Base-by-base conservation (phyloP, 2,113 vertebrate species). In the Zosterops japonicus region DNA sequence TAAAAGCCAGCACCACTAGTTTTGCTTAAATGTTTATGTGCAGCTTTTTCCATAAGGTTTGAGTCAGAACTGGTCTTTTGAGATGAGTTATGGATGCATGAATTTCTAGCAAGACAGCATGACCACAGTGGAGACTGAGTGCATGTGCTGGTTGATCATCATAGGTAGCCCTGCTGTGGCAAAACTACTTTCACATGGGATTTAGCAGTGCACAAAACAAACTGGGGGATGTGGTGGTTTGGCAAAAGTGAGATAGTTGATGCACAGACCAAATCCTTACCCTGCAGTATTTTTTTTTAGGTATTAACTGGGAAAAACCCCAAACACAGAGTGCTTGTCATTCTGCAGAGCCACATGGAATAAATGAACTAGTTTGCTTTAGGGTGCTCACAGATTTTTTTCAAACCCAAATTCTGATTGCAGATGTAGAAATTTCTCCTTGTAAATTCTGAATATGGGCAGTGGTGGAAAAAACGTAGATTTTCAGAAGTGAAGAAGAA, bases 161-260 rank as follows among this genome's bases (percentile, higher is more conserved):
- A 36, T 89, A 95, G 89, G 83, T 96, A 81, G 33, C 56, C 88
- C 91, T 87, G 86, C 93, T 94, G 91, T 67, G 91, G 60, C 60
- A 87, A 84, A 92, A 89, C 39, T 60, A 33, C 60, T 96, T 90
- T 89, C 89, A 81, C n/a, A 33, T 92, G 86, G 72, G 72, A 71
- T 77, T 79, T 71, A 47, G 60, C 76, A 33, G 16, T 3, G 2
- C 31, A 44, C 28, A 70, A 52, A 69, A 56, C 17, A 49, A 67
- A 44, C 46, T 52, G 31, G 59, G 50, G 90, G 42, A 88, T 39
- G 35, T 49, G 63, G 55, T 90, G 83, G 67, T 42, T 65, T 88
- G 88, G 67, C 55, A 89, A 87, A 93, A 72, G 15, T 21, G 22
- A 14, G n/a, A 29, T 68, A 35, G 69, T 39, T 74, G 31, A 20